These are phyloP conservation scores for Pterostichus niger DNA, from an alignment of 2,888 invertebrate species.

Conservation along the genomic window DNA sequence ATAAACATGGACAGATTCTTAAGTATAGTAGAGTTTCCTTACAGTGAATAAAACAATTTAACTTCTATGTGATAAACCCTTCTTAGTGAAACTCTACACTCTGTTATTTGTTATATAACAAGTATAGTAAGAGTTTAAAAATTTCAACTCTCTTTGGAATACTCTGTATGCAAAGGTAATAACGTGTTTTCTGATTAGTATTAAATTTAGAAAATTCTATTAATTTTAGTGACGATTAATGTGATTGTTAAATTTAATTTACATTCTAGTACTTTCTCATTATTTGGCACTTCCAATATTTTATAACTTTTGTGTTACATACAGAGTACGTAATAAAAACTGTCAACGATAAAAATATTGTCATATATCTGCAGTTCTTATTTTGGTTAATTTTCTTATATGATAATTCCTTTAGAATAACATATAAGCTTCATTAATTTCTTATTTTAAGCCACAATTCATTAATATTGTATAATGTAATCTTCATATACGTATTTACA, in stretches of 20 bases:
- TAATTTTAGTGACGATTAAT: neutral
- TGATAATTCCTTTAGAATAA: conserved; percentile 50
- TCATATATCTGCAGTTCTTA: conserved; percentile 50
- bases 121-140: conserved; percentile 6
- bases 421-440: conserved; percentile 53
- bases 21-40: conserved; percentile 55
- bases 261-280: conserved; percentile 6
- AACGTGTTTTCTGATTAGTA: conserved; percentile 4
- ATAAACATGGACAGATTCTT: conserved; percentile 61
- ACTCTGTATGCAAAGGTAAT: conserved; percentile 33
- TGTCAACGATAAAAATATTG: conserved; percentile 53
- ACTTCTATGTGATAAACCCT: conserved; percentile 31
- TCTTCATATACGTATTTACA: conserved; percentile 35
- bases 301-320: conserved; percentile 20
- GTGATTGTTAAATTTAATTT: conserved; percentile 9
- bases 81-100: conserved; percentile 35
- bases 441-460: conserved; percentile 56
- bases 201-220: conserved; percentile 15
- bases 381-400: conserved; percentile 46
- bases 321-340: conserved; percentile 47
- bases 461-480: conserved; percentile 25
- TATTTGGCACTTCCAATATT: conserved; percentile 54
- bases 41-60: conserved; percentile 37
- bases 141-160: neutral
- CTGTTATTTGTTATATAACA: conserved; percentile 24